phyloP scores from a whole-genome alignment of 2,113 vertebrate species.

The Hippolais icterina region DNA sequence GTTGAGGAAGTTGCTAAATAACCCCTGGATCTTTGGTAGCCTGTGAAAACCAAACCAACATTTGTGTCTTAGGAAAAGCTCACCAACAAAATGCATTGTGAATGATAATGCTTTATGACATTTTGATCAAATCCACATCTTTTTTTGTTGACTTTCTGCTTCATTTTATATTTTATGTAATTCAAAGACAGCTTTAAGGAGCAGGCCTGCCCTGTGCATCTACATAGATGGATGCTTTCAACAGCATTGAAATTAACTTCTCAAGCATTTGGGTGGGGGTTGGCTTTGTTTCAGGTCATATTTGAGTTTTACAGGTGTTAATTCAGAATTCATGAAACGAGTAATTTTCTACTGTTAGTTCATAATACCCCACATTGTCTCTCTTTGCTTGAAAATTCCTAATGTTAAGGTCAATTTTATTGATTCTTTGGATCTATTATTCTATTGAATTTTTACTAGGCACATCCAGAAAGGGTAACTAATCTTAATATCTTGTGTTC shows the following conservation, averaged over 20 bases:
- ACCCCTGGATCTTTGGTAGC: neutral
- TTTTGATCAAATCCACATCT: neutral
- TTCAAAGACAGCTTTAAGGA: neutral
- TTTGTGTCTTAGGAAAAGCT: neutral
- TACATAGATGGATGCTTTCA: neutral
- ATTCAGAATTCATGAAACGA: slow-evolving; percentile 51
- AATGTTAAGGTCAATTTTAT: slow-evolving; percentile 75
- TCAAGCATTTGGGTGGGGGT: neutral
- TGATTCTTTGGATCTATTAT: slow-evolving; percentile 67
- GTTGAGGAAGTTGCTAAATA: neutral
- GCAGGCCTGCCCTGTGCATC: neutral
- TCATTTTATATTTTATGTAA: neutral
- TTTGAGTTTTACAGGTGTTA: slow-evolving; percentile 49
- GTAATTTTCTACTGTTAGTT: slow-evolving; percentile 53
- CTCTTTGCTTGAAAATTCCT: slow-evolving; percentile 63
- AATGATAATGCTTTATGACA: neutral
- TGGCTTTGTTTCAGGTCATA: neutral
- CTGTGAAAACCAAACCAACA: neutral
- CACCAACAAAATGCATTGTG: neutral
- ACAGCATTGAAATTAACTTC: slow-evolving; percentile 29
- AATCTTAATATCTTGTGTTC: slow-evolving; percentile 76
- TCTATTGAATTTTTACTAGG: slow-evolving; percentile 43
- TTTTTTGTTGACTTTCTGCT: neutral
- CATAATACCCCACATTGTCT: neutral
- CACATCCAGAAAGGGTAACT: slow-evolving; percentile 58